Percentiles rank a stretch among this genome's conserved stretches.
phyloP scores from a whole-genome alignment of 2,888 invertebrate genomes.

The Aplocera efformata region DNA sequence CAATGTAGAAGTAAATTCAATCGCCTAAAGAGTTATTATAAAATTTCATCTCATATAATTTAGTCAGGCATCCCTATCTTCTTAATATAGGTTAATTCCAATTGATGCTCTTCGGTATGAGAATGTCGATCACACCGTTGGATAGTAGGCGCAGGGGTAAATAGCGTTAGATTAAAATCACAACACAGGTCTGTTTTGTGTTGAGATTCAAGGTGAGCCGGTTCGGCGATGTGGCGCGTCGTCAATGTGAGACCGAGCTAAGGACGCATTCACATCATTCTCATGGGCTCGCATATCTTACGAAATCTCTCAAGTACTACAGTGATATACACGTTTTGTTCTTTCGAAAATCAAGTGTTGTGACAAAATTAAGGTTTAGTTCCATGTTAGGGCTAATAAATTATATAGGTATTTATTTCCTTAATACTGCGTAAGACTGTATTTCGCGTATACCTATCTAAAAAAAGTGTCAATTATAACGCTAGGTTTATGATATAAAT shows the following conservation, averaged over 20 bases:
- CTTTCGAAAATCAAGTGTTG: no score
- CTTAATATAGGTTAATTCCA: not conserved
- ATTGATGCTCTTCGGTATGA: constrained; percentile 9
- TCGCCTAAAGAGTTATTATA: no score
- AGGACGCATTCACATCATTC: constrained; percentile 27
- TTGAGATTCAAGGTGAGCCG: constrained; percentile 70
- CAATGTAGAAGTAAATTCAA: no score
- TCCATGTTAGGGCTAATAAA: no score
- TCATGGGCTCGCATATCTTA: constrained; percentile 1
- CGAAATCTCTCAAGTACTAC: not conserved
- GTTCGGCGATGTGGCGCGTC: constrained; percentile 42
- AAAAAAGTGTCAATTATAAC: no score
- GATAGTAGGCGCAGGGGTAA: constrained; percentile 17
- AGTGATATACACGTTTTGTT: no score
- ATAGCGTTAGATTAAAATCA: constrained; percentile 30
- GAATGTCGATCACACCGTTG: constrained; percentile 10
- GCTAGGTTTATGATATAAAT: no score
- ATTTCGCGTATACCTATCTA: no score
- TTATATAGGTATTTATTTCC: no score
- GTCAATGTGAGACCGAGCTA: constrained; percentile 31
- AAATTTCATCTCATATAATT: no score
- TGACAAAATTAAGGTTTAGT: no score
- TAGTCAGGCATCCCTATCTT: not conserved
- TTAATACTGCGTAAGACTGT: no score
- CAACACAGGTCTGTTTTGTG: constrained; percentile 51